Evolutionary conservation across 2,888 invertebrate genomes (phyloP).

Genomic region (Phortica okadai): DNA sequence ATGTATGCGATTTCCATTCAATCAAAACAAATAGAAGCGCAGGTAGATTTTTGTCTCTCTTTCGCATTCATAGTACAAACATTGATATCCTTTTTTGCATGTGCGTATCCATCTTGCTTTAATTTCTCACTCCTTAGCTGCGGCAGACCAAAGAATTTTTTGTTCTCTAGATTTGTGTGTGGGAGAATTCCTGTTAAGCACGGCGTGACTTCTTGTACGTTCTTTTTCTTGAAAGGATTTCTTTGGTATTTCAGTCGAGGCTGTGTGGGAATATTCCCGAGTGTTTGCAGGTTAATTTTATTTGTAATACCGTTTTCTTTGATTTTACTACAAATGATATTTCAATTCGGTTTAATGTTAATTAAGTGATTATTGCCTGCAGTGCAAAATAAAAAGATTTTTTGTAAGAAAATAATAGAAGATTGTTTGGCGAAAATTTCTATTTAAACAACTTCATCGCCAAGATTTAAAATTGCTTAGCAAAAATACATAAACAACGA

Average conservation of each 20-base stretch:
- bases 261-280: slow-evolving; percentile 13
- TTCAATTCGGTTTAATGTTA: slow-evolving; percentile 29
- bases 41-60: slow-evolving; percentile 16
- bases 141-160: slow-evolving; percentile 31
- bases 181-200: slow-evolving; percentile 65
- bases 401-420: not conserved
- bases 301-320: not conserved
- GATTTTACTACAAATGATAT: not conserved
- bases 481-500: too few species aligned
- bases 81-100: not conserved
- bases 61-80: not conserved
- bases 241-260: slow-evolving; percentile 52
- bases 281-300: slow-evolving; percentile 25
- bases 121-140: slow-evolving; percentile 18
- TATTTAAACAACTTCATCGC: too few species aligned
- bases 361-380: slow-evolving; percentile 29
- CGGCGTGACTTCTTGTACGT: slow-evolving; percentile 64
- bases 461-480: too few species aligned
- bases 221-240: slow-evolving; percentile 52
- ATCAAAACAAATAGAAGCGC: not conserved
- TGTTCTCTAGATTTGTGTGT: slow-evolving; percentile 50
- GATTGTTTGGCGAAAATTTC: too few species aligned
- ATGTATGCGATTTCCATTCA: slow-evolving; percentile 16
- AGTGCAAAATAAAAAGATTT: slow-evolving; percentile 1
- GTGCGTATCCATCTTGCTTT: not conserved